A percentile compares a stretch with the other conserved stretches of the same genome.
Evolutionary conservation across 2,797 vertebrate species (phyloP).

Genomic region (Amblyraja radiata): DNA sequence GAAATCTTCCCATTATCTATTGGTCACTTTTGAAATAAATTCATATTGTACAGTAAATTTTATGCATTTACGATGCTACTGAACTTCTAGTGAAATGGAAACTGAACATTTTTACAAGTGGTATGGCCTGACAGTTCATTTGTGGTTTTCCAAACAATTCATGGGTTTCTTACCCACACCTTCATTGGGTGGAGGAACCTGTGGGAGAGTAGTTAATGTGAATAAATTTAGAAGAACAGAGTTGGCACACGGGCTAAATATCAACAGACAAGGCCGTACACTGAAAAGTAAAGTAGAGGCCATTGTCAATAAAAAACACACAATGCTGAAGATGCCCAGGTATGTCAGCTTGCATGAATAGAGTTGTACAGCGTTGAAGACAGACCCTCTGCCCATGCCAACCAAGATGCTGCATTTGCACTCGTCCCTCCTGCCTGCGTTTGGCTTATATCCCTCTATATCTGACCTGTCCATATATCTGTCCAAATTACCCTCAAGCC

Average conservation of each 20-base stretch:
- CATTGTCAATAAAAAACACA: no score
- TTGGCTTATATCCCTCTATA: no score
- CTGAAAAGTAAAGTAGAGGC: not conserved
- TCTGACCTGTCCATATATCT: no score
- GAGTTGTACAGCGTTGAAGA: no score
- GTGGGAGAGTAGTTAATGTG: not conserved
- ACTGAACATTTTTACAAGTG: not conserved
- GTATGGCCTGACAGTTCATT: not conserved
- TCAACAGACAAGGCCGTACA: not conserved
- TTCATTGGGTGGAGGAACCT: not conserved
- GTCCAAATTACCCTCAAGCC: no score
- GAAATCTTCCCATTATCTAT: not conserved
- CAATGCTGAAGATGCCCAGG: no score
- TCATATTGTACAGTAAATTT: not conserved
- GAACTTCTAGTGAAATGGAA: not conserved
- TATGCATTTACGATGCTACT: not conserved
- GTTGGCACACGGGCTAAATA: not conserved
- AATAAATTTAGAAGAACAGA: not conserved
- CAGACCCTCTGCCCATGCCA: no score
- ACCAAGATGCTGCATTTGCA: no score
- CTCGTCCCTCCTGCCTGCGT: no score
- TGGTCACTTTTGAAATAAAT: not conserved
- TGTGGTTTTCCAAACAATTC: not conserved
- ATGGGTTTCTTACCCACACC: not conserved
- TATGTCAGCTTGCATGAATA: no score